These are phyloP conservation scores for Tragopan temminckii DNA, from an alignment of 2,797 vertebrate species.

Conservation along the genomic window DNA sequence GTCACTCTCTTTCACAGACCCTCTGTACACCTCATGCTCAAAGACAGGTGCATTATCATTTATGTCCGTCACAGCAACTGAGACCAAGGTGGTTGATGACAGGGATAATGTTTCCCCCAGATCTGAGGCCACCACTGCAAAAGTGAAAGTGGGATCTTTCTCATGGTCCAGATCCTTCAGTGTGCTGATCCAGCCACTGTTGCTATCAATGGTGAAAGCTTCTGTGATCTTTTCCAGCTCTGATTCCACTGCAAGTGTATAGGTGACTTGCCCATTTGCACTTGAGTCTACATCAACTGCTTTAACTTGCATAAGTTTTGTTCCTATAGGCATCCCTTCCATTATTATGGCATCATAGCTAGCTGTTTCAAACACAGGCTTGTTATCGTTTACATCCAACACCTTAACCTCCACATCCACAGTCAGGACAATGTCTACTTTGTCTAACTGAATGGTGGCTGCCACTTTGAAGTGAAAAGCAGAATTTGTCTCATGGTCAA, in stretches of 20 bases:
- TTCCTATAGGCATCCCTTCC: slow-evolving; percentile 93
- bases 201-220: slow-evolving; percentile 92
- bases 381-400: slow-evolving; percentile 96
- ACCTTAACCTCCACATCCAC: slow-evolving; percentile 93
- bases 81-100: slow-evolving; percentile 90
- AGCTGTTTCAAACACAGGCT: slow-evolving; percentile 90
- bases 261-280: slow-evolving; percentile 94
- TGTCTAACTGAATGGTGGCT: slow-evolving; percentile 87
- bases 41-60: slow-evolving; percentile 95
- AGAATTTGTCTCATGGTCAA: slow-evolving; percentile 89
- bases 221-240: slow-evolving; percentile 82
- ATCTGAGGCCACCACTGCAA: slow-evolving; percentile 93
- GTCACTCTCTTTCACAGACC: slow-evolving; percentile 92
- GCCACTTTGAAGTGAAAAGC: slow-evolving; percentile 92
- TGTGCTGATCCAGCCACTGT: slow-evolving; percentile 96
- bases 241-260: slow-evolving; percentile 86
- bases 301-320: slow-evolving; percentile 91
- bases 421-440: slow-evolving; percentile 88
- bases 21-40: slow-evolving; percentile 89
- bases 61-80: slow-evolving; percentile 91
- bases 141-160: slow-evolving; percentile 88
- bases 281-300: slow-evolving; percentile 91
- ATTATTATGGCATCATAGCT: slow-evolving; percentile 91
- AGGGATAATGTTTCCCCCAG: slow-evolving; percentile 91
- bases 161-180: slow-evolving; percentile 94